These are phyloP conservation scores for Cherax destructor DNA, from an alignment of 1,140 invertebrate species.

Conservation along the genomic window DNA sequence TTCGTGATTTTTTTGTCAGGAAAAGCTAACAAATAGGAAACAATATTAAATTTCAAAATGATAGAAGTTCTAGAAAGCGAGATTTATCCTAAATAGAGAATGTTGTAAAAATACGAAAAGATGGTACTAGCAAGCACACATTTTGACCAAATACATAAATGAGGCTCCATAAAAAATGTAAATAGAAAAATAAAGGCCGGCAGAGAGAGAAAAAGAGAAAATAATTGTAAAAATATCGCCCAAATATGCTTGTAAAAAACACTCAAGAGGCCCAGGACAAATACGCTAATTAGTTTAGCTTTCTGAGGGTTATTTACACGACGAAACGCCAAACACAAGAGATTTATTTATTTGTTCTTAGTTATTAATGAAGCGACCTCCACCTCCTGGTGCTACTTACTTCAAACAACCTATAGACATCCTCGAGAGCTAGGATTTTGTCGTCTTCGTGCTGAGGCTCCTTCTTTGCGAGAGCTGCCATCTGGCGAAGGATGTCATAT, in stretches of 20 bases:
- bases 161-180: background rate
- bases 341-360: background rate
- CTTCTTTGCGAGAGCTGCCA: conserved; percentile 44
- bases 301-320: background rate
- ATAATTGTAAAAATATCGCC: background rate
- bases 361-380: background rate
- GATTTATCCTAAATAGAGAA: conserved; percentile 30
- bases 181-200: background rate
- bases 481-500: conserved; percentile 45
- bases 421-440: conserved; percentile 45
- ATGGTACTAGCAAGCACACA: conserved; percentile 20
- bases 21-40: conserved; percentile 10
- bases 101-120: background rate
- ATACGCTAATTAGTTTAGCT: background rate
- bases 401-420: conserved; percentile 55
- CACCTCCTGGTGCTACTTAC: conserved; percentile 42
- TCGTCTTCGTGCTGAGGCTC: conserved; percentile 4
- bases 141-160: conserved; percentile 3
- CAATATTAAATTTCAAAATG: conserved; percentile 10
- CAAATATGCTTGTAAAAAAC: background rate
- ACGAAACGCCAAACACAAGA: background rate
- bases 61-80: conserved; percentile 29
- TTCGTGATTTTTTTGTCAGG: conserved; percentile 1
- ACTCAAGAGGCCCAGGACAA: background rate
- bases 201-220: background rate